A percentile compares a stretch with the other conserved stretches of the same genome.
These are phyloP conservation scores for Benitochromis conjunctus DNA, from an alignment of 2,113 vertebrate species.

Conservation along the genomic window DNA sequence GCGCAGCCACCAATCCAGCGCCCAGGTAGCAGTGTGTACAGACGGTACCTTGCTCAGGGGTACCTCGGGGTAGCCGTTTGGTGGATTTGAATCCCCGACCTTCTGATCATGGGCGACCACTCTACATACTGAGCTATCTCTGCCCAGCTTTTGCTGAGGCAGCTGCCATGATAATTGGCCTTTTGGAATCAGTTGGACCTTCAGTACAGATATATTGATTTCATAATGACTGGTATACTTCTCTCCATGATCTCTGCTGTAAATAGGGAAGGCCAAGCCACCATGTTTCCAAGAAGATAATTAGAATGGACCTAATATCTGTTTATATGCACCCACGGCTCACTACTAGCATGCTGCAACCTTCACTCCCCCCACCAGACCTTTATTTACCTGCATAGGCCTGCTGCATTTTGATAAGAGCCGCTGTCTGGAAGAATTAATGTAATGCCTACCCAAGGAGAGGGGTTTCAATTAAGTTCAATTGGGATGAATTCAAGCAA, in stretches of 20 bases:
- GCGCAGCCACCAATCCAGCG: too few species aligned
- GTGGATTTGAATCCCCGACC: too few species aligned
- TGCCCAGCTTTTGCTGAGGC: neutral
- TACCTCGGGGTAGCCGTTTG: too few species aligned
- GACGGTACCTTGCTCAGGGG: too few species aligned
- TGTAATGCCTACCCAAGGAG: slow-evolving; percentile 63
- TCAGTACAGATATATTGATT: slow-evolving; percentile 36
- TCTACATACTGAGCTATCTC: too few species aligned
- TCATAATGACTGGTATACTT: slow-evolving; percentile 32
- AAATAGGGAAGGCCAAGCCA: neutral
- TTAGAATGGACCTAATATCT: slow-evolving; percentile 43
- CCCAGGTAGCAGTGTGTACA: too few species aligned
- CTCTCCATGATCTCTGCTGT: slow-evolving; percentile 28
- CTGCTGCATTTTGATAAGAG: slow-evolving; percentile 81
- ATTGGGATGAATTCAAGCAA: slow-evolving; percentile 29
- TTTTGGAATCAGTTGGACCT: neutral
- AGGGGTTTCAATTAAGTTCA: slow-evolving; percentile 54
- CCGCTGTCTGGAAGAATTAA: slow-evolving; percentile 76
- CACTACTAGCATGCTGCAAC: neutral
- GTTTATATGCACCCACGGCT: slow-evolving; percentile 16
- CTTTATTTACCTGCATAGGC: slow-evolving; percentile 77
- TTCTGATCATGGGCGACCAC: too few species aligned
- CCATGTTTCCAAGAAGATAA: slow-evolving; percentile 24
- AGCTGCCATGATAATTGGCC: slow-evolving; percentile 15
- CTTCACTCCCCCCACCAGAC: slow-evolving; percentile 52